Evolutionary conservation across 2,113 vertebrate species (phyloP).

Genomic region (Turnix velox): DNA sequence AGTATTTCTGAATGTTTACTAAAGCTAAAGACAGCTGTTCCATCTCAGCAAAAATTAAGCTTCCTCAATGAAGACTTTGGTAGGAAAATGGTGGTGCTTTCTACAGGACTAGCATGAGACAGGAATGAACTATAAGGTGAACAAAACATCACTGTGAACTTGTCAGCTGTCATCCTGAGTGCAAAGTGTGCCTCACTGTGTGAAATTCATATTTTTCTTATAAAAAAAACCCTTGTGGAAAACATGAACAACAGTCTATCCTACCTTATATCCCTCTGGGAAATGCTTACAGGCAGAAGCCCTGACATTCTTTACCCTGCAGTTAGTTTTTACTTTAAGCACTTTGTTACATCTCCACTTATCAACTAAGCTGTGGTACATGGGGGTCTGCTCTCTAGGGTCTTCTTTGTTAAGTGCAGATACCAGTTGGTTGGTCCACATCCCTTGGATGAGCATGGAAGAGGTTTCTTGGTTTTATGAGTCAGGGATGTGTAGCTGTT

Average conservation of each 20-base stretch:
- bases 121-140: background rate
- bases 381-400: too few relatives aligned
- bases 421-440: background rate
- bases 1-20: background rate
- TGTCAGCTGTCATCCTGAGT: background rate
- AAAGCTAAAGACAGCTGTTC: background rate
- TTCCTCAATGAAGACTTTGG: background rate
- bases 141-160: background rate
- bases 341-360: too few relatives aligned
- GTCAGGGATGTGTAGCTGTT: background rate
- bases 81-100: background rate
- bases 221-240: fast-evolving
- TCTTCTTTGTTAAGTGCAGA: background rate
- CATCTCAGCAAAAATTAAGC: background rate
- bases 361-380: too few relatives aligned
- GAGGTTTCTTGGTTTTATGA: background rate
- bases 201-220: background rate
- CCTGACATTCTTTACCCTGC: too few relatives aligned
- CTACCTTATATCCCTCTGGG: background rate
- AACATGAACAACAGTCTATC: fast-evolving
- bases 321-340: too few relatives aligned
- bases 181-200: background rate
- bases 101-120: background rate
- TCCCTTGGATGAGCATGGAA: background rate
- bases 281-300: too few relatives aligned